A percentile compares a stretch with the other conserved stretches of the same genome.
phyloP scores from a whole-genome alignment of 2,888 invertebrate genomes.

The Lamellibrachia satsuma region DNA sequence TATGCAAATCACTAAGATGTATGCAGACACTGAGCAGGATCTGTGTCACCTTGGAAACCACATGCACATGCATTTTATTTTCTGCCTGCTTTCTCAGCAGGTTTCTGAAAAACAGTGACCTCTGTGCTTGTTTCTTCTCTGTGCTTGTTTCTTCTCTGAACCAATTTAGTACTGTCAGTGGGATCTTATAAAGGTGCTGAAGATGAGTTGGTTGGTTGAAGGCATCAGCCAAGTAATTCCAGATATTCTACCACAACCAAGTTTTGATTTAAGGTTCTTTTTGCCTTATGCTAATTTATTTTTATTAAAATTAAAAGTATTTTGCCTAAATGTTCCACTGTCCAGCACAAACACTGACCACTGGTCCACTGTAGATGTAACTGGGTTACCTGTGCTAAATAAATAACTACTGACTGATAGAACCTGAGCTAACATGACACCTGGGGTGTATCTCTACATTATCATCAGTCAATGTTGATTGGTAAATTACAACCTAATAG shows the following conservation, averaged over 20 bases:
- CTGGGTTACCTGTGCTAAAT: background rate
- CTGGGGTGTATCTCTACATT: background rate
- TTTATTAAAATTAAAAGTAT: too few species aligned
- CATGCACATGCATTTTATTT: slow-evolving; percentile 17
- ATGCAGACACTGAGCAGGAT: background rate
- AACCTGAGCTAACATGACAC: background rate
- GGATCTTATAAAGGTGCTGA: background rate
- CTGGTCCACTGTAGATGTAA: background rate
- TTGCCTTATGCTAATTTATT: too few species aligned
- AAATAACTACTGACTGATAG: background rate
- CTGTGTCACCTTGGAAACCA: slow-evolving; percentile 5
- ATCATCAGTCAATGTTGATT: slow-evolving; percentile 12
- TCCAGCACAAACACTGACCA: background rate
- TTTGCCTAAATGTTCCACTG: too few species aligned
- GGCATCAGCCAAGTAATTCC: background rate
- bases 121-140: background rate
- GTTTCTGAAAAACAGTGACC: background rate
- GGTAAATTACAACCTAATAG: background rate
- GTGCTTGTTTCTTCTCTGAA: background rate
- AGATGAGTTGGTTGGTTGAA: background rate
- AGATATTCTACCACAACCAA: background rate
- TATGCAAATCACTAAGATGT: background rate
- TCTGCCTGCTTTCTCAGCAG: background rate
- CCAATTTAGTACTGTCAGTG: background rate
- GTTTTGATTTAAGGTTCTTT: too few species aligned